Conservation (phyloP, 2,888 invertebrate genomes). For the Drosophila nigricruria region DNA sequence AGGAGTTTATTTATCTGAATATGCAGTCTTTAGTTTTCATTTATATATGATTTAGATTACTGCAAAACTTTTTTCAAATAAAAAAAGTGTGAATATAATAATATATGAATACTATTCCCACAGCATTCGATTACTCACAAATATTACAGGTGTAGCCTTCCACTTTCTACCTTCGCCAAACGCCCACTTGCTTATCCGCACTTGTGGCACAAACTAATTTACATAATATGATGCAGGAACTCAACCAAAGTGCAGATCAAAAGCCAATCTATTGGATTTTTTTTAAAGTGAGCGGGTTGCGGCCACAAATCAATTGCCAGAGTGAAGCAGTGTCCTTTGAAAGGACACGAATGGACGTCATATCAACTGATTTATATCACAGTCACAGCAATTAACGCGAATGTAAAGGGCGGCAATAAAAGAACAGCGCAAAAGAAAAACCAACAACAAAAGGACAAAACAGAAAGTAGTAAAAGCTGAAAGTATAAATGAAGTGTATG, state of each 20-base stretch:
- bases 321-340: constrained; percentile 11
- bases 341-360: constrained; percentile 57
- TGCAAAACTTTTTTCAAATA: not conserved
- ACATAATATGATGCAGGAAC: not conserved
- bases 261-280: constrained; percentile 41
- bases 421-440: constrained; percentile 11
- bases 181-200: no score
- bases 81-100: not conserved
- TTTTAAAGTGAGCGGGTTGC: constrained; percentile 30
- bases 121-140: not conserved
- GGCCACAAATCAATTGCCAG: constrained; percentile 58
- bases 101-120: not conserved
- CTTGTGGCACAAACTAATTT: constrained; percentile 19
- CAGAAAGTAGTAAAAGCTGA: constrained; percentile 17
- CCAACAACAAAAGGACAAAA: constrained; percentile 27
- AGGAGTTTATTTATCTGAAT: not conserved
- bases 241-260: constrained; percentile 33
- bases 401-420: constrained; percentile 69
- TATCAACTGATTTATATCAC: constrained; percentile 76
- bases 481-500: not conserved
- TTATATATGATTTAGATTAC: not conserved
- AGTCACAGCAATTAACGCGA: constrained; percentile 73
- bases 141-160: not conserved
- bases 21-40: not conserved
- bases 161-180: not conserved